Evolutionary conservation across 2,797 vertebrate genomes (phyloP).

Genomic region (Forpus xanthops): DNA sequence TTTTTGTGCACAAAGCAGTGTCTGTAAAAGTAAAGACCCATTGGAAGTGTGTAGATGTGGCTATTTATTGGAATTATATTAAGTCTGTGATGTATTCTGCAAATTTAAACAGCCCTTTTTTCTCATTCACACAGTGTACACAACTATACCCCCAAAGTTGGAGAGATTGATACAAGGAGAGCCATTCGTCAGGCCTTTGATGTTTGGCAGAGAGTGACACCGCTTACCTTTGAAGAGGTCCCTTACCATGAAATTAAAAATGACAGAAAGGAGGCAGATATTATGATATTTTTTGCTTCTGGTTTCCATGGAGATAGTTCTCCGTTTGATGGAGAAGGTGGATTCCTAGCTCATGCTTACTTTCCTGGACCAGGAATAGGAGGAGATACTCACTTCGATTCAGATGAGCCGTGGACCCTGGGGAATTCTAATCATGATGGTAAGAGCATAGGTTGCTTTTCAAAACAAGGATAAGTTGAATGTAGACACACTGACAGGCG

Average conservation of each 20-base stretch:
- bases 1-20: background rate
- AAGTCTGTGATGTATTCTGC: background rate
- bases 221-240: constrained; percentile 93
- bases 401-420: constrained; percentile 96
- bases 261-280: constrained; percentile 95
- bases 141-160: constrained; percentile 97
- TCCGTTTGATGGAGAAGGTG: constrained; percentile 95
- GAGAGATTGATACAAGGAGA: constrained; percentile 91
- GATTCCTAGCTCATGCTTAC: constrained; percentile 96
- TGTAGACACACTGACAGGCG: background rate
- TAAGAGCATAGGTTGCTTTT: constrained; percentile 61
- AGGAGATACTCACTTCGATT: constrained; percentile 97
- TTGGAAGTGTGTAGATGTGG: background rate
- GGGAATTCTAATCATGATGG: constrained; percentile 95
- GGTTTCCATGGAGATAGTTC: constrained; percentile 98
- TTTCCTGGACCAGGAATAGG: constrained; percentile 97
- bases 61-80: background rate
- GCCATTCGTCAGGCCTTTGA: constrained; percentile 96
- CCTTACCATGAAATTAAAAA: constrained; percentile 95
- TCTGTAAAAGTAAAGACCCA: background rate
- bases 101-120: background rate
- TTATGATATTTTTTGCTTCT: constrained; percentile 99
- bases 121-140: constrained; percentile 84
- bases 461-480: background rate
- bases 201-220: constrained; percentile 96